Evolutionary conservation across 2,888 invertebrate species (phyloP).

Genomic region (Calameuta filiformis): DNA sequence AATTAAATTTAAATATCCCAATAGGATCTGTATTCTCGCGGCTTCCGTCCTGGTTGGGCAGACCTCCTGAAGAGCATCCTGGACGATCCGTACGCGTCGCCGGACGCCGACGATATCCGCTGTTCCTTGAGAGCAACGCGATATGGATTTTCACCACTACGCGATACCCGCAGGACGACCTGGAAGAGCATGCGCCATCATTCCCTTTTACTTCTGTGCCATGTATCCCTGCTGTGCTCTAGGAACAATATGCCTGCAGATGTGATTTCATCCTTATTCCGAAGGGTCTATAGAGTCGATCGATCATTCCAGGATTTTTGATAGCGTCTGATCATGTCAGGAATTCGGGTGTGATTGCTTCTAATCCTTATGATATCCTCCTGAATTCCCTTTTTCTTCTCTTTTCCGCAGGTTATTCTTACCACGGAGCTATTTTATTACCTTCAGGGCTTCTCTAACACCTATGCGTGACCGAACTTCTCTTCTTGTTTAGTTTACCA

Average conservation of each 20-base stretch:
- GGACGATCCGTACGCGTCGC: background rate
- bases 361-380: background rate
- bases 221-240: background rate
- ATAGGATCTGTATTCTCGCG: background rate
- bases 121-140: constrained; percentile 3
- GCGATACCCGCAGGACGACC: constrained; percentile 35
- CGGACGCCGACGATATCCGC: background rate
- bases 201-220: constrained; percentile 4
- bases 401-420: background rate
- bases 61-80: background rate
- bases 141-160: constrained; percentile 46
- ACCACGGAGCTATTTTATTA: background rate
- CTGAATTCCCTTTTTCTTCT: background rate
- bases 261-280: background rate
- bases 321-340: background rate
- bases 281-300: background rate
- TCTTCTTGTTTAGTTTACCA: background rate
- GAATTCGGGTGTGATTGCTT: background rate
- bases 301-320: background rate
- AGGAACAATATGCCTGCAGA: background rate
- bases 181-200: constrained; percentile 50
- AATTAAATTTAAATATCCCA: background rate
- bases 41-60: background rate
- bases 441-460: background rate
- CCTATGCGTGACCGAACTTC: background rate